Evolutionary conservation across 2,797 vertebrate species (phyloP).

Genomic region (Melanotaenia boesemani): DNA sequence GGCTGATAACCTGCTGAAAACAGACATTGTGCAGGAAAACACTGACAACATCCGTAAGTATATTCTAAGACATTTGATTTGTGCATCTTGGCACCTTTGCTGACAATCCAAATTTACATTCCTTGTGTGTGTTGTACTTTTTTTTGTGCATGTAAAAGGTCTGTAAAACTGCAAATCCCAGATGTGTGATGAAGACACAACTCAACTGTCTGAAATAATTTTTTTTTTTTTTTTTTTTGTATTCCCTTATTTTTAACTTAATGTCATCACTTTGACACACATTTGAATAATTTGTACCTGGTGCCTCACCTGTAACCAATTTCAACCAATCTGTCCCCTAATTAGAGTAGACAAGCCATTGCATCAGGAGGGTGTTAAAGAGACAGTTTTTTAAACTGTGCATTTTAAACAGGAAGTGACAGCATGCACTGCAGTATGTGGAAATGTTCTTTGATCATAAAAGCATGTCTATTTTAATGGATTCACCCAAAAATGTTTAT

Average conservation of each 20-base stretch:
- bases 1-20: conserved; percentile 98
- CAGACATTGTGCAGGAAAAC: conserved; percentile 96
- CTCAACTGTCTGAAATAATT: neutral
- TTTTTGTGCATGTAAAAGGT: neutral
- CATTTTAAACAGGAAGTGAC: neutral
- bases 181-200: neutral
- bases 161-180: neutral
- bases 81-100: neutral
- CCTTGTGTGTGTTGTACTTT: neutral
- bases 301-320: neutral
- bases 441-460: neutral
- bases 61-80: neutral
- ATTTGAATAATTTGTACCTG: neutral
- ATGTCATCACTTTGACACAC: neutral
- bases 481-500: neutral
- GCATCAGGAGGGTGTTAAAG: neutral
- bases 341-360: neutral
- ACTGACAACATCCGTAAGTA: conserved; percentile 98
- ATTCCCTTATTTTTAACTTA: neutral
- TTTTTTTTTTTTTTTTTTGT: neutral
- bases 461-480: neutral
- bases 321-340: neutral
- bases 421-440: neutral
- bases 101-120: neutral
- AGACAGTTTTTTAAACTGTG: neutral